Evolutionary conservation across 1,140 invertebrate species (phyloP), one percentile per base, ranked within the genome.

Genomic region (Conus betulinus): DNA sequence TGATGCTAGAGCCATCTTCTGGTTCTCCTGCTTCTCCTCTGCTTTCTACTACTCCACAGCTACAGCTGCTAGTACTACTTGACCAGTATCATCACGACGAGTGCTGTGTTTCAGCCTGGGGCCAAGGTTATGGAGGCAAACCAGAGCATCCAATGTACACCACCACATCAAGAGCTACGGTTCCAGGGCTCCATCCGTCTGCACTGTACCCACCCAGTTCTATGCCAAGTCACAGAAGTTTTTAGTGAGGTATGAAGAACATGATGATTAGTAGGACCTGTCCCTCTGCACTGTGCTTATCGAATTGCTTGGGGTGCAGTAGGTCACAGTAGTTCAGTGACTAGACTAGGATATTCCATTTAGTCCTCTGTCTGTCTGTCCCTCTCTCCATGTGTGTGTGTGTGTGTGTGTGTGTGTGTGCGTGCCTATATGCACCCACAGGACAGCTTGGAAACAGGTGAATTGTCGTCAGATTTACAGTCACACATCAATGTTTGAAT

Each of bases 101-200:
- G 8, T 8, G 57, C 57, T 87, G 17, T 87, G 57, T 90, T 76
- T 5, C 84, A 94, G 94, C 91, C 55, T 92, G 92, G 90, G 93
- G 94, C 86, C 89, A 95, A 71, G 94, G 93, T 7, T 95, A 95
- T 90, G 92, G 91, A 17, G 78, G 87, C 27, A 94, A 94, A 87
- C 13, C 81, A 23, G 92, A 94, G 84, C 93, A 95, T 89, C 93
- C 94, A 5, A 93, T 95, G 92, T 95, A 95, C 91, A 93, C 90
- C 71, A 95, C 94, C n/a, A 93, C 91, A 17, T 85, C 20, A 87
- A 87, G 6, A 89, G 89, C 17, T 93, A 94, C 90, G 95, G 95
- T 23, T 78, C 88, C 23, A 92, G 90, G 71, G 25, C 85, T 20
- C 95, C 95, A 15, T 91, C 94, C 82, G 93, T 95, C 57, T 94